Conservation (phyloP, 2,113 vertebrate species). For the Xenotilapia flavipinnis region DNA sequence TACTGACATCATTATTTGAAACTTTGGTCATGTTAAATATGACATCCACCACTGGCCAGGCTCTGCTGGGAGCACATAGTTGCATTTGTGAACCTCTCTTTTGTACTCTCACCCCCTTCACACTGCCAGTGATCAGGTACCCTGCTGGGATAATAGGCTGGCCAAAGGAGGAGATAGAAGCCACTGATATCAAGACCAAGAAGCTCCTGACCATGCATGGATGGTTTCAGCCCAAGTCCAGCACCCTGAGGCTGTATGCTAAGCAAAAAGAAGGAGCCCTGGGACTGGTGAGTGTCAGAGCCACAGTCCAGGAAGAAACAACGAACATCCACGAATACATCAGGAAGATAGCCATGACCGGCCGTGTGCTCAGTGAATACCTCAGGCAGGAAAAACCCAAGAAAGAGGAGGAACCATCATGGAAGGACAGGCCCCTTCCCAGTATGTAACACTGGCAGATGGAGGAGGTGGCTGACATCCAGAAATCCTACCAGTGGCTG, state of each 20-base stretch:
- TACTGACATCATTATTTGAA: background rate
- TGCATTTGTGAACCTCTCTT: background rate
- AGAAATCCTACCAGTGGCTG: background rate
- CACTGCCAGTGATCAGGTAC: background rate
- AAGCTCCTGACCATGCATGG: background rate
- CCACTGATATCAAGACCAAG: background rate
- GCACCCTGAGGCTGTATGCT: background rate
- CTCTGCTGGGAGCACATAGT: background rate
- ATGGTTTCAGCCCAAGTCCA: background rate
- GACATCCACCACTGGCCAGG: background rate
- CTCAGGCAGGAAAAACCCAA: background rate
- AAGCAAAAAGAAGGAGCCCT: background rate
- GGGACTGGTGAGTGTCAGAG: background rate
- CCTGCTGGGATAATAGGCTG: background rate
- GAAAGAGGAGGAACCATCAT: background rate
- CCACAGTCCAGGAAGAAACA: background rate
- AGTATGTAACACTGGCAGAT: background rate
- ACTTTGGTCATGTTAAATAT: background rate
- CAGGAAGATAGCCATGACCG: background rate
- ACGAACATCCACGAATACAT: background rate
- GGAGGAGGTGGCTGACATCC: background rate
- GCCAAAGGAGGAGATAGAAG: background rate
- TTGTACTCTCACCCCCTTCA: background rate
- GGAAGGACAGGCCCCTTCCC: background rate
- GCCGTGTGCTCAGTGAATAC: background rate